Evolutionary conservation across 2,888 invertebrate genomes (phyloP).

Genomic region (Sinodicranocentrus sp.): DNA sequence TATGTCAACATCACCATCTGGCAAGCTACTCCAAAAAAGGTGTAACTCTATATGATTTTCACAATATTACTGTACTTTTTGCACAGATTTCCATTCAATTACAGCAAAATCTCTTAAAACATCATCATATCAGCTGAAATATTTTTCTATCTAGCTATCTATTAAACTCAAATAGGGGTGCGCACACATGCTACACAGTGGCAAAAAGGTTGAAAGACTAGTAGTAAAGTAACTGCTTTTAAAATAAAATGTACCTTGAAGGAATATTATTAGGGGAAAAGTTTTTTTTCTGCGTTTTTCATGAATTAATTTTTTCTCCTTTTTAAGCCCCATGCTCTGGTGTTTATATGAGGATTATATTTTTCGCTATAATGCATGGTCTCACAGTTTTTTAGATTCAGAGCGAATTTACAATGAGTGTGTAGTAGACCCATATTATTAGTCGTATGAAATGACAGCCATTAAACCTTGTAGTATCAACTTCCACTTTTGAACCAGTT

Average conservation of each 20-base stretch:
- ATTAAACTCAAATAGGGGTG: too few species aligned
- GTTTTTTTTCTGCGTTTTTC: slow-evolving; percentile 21
- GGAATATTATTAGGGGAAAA: slow-evolving; percentile 18
- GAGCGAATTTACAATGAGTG: slow-evolving; percentile 1
- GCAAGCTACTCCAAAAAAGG: slow-evolving; percentile 37
- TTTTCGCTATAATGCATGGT: background rate
- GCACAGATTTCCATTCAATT: slow-evolving; percentile 18
- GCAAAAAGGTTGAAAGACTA: too few species aligned
- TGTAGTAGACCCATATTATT: slow-evolving; percentile 31
- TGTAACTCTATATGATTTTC: slow-evolving; percentile 12
- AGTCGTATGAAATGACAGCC: slow-evolving; percentile 62
- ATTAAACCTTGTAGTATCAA: slow-evolving; percentile 63
- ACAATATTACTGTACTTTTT: slow-evolving; percentile 1
- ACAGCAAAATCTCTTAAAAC: background rate
- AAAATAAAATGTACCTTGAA: slow-evolving; percentile 14
- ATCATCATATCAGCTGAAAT: slow-evolving; percentile 10
- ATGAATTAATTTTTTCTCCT: slow-evolving; percentile 24
- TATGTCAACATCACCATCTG: slow-evolving; percentile 61
- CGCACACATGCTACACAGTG: too few species aligned
- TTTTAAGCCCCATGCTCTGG: slow-evolving; percentile 1
- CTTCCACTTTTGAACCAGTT: slow-evolving; percentile 68
- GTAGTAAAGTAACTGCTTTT: too few species aligned
- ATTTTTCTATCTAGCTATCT: background rate
- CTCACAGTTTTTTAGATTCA: slow-evolving; percentile 7
- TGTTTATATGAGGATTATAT: background rate